phyloP scores from a whole-genome alignment of 2,888 invertebrate species.

The Drosophila atripex region DNA sequence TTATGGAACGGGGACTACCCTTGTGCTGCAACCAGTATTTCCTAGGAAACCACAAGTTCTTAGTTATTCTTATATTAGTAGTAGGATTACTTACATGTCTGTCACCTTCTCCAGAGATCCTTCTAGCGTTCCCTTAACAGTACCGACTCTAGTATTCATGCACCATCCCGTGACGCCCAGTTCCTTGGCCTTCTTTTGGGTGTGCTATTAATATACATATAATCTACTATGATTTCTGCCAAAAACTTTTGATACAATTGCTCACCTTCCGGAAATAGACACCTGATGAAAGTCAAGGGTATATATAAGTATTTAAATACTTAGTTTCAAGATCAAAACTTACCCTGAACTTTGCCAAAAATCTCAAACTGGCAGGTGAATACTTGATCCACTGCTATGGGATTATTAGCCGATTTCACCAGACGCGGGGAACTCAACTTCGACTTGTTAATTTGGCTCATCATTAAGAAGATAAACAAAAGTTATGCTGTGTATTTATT shows the following conservation, averaged over 20 bases:
- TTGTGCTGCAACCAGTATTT: conserved; percentile 56
- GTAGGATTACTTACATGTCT: conserved; percentile 84
- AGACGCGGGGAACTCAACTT: background rate
- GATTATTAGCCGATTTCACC: background rate
- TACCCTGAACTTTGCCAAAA: conserved; percentile 61
- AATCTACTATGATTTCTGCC: background rate
- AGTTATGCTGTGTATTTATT: background rate
- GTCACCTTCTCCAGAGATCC: conserved; percentile 85
- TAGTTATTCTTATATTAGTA: background rate
- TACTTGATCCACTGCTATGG: conserved; percentile 1
- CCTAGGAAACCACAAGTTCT: conserved; percentile 13
- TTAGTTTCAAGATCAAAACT: background rate
- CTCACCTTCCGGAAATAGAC: conserved; percentile 76
- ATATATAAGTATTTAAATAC: too few relatives aligned
- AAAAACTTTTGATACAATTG: rapidly evolving
- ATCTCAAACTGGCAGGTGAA: conserved; percentile 56
- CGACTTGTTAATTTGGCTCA: conserved; percentile 24
- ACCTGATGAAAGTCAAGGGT: conserved; percentile 37
- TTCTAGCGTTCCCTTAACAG: conserved; percentile 87
- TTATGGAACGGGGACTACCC: conserved; percentile 61
- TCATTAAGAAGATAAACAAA: conserved; percentile 11
- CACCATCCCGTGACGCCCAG: conserved; percentile 87
- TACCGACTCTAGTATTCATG: conserved; percentile 87
- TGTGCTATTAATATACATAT: conserved; percentile 84
- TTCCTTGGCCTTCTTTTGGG: conserved; percentile 85